Percentiles rank a stretch among this genome's conserved stretches.
These are phyloP conservation scores for Pelagia noctiluca DNA, from an alignment of 30 jellyfish, hydroid and myxozoan genomes.

Conservation along the genomic window DNA sequence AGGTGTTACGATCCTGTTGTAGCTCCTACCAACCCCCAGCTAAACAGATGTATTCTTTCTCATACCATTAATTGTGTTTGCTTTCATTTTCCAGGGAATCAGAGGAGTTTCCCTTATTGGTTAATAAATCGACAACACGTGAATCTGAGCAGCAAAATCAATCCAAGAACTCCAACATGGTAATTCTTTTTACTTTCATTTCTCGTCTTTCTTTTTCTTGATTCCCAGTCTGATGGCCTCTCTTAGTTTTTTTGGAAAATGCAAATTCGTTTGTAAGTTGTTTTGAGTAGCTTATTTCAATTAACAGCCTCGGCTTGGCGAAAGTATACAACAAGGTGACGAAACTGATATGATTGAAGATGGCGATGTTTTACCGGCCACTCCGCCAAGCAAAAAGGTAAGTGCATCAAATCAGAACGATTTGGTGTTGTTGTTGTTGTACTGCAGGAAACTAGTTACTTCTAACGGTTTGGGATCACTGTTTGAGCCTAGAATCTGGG, in stretches of 20 bases:
- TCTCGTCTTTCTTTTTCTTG: not conserved
- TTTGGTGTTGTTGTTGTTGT: not conserved
- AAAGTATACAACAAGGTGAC: not conserved
- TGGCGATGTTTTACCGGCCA: slow-evolving; percentile 36
- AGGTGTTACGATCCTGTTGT: too few relatives aligned
- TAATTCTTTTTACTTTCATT: not conserved
- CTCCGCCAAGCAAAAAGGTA: slow-evolving; percentile 73
- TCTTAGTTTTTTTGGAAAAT: too few relatives aligned
- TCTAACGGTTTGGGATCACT: not conserved
- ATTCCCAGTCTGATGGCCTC: too few relatives aligned
- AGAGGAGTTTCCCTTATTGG: not conserved
- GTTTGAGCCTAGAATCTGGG: not conserved
- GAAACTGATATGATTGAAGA: not conserved
- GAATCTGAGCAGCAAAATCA: not conserved
- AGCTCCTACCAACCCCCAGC: too few relatives aligned
- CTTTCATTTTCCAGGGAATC: too few relatives aligned
- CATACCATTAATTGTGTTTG: too few relatives aligned
- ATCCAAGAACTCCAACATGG: not conserved
- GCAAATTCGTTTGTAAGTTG: not conserved
- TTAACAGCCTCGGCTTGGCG: not conserved
- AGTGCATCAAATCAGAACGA: not conserved
- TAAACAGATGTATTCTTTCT: too few relatives aligned
- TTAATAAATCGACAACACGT: not conserved
- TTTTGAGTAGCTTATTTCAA: slow-evolving; percentile 44
- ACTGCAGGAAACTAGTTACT: not conserved